Base-by-base conservation (phyloP, 1,140 invertebrate species). In the Planococcus citri region DNA sequence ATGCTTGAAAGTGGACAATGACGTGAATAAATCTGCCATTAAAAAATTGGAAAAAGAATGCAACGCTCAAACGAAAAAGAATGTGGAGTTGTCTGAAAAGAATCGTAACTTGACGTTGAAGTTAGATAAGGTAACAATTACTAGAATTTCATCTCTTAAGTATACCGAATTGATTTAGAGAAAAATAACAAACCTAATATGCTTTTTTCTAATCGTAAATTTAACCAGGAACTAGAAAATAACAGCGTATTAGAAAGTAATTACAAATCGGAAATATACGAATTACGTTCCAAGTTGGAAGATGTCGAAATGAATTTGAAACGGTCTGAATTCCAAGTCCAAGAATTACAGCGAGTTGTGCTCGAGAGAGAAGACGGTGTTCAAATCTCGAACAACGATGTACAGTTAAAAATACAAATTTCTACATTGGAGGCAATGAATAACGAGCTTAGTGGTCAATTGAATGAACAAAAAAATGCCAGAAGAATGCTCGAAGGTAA, bases 21-120 rank as follows among this genome's bases (percentile, higher is more conserved):
- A 51, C 4, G 17, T 51, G 41, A 20, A 51, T 51, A 51, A 51
- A 51, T 51, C 41, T 4, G 17, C 41, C 17, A 24, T 64, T 20
- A 64, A 64, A 64, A 64, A 64, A 64, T 25, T 64, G 20, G 60
- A 64, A 27, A 64, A 64, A 27, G 60, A 64, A 25, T 64, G 60
- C 22, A 64, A 14, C 25, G 10, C 60, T 3, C 60, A 64, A 20
- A 64, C 60, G 3, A 64, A 64, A 25, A 64, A 64, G 60, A 64
- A 64, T 25, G 8, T 64, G 17, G 60, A 64, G 24, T 21, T 64
- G 3, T 64, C 60, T 2, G 60, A 64, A 25, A 64, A 64, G 17
- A 64, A 64, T 25, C 9, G 60, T 17, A 64, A 64, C 24, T 25
- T 64, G 4, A 25, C 60, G 10, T 64, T 64, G 22, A 10, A 27